Conservation (phyloP, 2,113 vertebrate species). For the Pao palembangensis region DNA sequence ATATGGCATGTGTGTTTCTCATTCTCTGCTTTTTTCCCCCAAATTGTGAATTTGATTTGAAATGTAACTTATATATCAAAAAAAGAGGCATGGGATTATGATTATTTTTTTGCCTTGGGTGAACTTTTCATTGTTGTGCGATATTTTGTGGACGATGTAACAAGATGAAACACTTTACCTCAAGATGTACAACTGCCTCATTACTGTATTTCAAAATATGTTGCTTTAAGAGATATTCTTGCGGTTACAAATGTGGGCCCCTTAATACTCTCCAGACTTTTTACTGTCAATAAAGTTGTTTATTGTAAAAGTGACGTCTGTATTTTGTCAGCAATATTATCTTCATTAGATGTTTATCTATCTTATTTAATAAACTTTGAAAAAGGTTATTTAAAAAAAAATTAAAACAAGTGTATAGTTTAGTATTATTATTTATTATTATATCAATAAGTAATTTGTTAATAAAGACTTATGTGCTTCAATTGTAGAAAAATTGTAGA, state of each 20-base stretch:
- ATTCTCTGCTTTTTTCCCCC: constrained; percentile 69
- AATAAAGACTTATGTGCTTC: too few species aligned
- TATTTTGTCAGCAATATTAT: constrained; percentile 1
- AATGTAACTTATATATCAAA: constrained; percentile 60
- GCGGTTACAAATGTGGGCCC: constrained; percentile 71
- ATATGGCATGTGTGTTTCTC: constrained; percentile 75
- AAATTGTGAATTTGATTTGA: constrained; percentile 74
- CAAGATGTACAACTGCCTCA: constrained; percentile 81
- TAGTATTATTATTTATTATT: too few species aligned
- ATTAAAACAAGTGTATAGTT: too few species aligned
- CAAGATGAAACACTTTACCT: constrained; percentile 81
- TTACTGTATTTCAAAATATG: constrained; percentile 71
- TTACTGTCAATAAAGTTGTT: constrained; percentile 82
- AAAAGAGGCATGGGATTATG: constrained; percentile 70
- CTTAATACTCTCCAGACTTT: constrained; percentile 77
- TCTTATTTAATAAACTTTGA: too few species aligned
- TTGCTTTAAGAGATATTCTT: constrained; percentile 75
- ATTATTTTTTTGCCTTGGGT: constrained; percentile 59
- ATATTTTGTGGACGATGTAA: constrained; percentile 78
- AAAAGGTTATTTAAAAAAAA: too few species aligned
- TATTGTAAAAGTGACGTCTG: constrained; percentile 66
- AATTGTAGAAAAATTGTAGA: too few species aligned
- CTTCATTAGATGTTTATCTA: too few species aligned
- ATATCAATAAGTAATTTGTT: too few species aligned
- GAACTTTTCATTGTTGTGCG: constrained; percentile 69